Evolutionary conservation across 2,797 vertebrate genomes (phyloP).

Genomic region (Chelmon rostratus): DNA sequence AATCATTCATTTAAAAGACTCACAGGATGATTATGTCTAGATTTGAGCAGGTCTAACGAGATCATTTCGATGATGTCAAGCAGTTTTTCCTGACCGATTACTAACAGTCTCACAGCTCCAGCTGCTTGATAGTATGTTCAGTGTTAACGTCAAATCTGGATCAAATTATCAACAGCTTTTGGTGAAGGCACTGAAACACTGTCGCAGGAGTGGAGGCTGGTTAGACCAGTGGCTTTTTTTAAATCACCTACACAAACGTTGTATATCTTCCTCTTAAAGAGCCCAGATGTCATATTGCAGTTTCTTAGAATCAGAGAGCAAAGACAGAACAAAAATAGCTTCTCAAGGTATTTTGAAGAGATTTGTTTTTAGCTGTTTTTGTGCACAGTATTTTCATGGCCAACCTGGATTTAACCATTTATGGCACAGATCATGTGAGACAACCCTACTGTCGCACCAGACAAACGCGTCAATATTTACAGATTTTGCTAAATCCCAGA

Average conservation of each 20-base stretch:
- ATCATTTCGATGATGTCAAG: neutral
- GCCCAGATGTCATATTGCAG: neutral
- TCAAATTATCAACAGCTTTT: neutral
- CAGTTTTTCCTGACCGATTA: neutral
- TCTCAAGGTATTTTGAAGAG: neutral
- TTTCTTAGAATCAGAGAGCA: neutral
- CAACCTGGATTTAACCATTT: neutral
- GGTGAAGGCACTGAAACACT: neutral
- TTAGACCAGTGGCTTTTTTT: neutral
- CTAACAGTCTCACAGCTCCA: neutral
- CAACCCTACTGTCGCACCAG: neutral
- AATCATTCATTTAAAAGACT: conserved; percentile 1
- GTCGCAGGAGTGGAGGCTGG: neutral
- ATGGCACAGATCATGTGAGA: neutral
- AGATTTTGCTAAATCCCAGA: neutral
- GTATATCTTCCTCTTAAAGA: too few species aligned
- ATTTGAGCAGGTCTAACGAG: neutral
- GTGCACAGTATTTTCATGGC: neutral
- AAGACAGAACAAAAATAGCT: neutral
- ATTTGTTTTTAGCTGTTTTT: neutral
- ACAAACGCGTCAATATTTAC: neutral
- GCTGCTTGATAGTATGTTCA: neutral
- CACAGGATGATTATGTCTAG: too few species aligned
- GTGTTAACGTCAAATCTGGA: neutral
- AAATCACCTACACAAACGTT: neutral